These are phyloP conservation scores for Botia kubotai DNA, from an alignment of 2,797 vertebrate species.

Conservation along the genomic window DNA sequence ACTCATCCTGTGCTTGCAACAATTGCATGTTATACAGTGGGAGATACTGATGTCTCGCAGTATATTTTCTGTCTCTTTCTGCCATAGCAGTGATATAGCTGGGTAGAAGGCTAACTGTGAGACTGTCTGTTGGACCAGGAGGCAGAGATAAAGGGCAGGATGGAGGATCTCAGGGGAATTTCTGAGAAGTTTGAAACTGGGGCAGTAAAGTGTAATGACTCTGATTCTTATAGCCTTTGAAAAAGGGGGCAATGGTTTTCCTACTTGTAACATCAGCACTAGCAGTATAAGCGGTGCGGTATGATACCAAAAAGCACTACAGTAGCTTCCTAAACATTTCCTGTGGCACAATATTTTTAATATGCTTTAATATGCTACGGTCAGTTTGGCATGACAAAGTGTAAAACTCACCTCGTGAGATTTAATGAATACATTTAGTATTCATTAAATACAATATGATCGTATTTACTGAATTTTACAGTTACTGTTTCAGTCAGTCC, in stretches of 20 bases:
- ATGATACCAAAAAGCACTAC: not conserved
- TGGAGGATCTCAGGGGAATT: conserved; percentile 16
- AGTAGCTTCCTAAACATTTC: no score
- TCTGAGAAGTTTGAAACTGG: conserved; percentile 29
- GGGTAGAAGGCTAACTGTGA: not conserved
- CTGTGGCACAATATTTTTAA: no score
- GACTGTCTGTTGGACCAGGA: conserved; percentile 14
- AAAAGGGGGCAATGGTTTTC: not conserved
- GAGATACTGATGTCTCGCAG: conserved; percentile 10
- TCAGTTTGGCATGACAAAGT: no score
- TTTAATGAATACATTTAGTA: no score
- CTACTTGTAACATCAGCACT: not conserved
- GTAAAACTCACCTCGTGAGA: no score
- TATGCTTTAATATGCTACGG: no score
- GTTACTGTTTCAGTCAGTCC: no score
- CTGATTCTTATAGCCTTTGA: conserved; percentile 7
- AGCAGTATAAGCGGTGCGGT: not conserved
- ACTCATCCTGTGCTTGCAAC: not conserved
- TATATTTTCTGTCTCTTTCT: not conserved
- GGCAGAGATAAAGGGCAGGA: conserved; percentile 27
- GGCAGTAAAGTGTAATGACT: not conserved
- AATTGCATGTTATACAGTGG: conserved; percentile 1
- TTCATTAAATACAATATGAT: no score
- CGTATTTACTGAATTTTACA: no score
- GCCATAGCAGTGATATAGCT: conserved; percentile 14